These are phyloP conservation scores for Drosophila busckii DNA, from an alignment of 1,140 invertebrate species.

Conservation along the genomic window DNA sequence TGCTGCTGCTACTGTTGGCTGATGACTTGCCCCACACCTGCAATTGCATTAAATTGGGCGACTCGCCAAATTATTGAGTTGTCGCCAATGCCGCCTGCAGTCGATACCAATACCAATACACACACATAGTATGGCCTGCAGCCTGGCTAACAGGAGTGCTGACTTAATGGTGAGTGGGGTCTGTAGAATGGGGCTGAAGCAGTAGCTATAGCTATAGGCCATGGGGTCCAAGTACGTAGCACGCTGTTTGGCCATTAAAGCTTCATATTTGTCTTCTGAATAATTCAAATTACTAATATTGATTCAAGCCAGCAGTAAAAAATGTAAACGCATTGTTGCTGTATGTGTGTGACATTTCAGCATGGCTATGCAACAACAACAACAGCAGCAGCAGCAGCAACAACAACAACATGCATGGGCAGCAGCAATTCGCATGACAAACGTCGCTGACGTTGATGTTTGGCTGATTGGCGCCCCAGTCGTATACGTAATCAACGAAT, in stretches of 20 bases:
- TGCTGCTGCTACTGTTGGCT: conserved; percentile 13
- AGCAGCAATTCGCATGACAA: conserved; percentile 51
- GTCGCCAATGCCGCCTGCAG: conserved; percentile 45
- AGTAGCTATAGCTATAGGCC: not conserved
- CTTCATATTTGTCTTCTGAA: conserved; percentile 79
- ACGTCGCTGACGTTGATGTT: conserved; percentile 65
- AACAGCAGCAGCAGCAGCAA: conserved; percentile 30
- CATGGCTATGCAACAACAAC: conserved; percentile 41
- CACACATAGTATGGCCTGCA: conserved; percentile 53
- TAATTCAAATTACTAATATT: conserved; percentile 79
- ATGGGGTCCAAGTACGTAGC: conserved; percentile 30
- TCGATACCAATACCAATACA: conserved; percentile 29
- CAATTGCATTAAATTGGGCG: conserved; percentile 67
- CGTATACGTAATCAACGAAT: conserved; percentile 77
- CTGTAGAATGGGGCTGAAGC: not conserved
- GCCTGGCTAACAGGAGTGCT: conserved; percentile 16
- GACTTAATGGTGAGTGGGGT: not conserved
- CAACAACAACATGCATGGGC: conserved; percentile 22
- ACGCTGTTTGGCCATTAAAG: conserved; percentile 79
- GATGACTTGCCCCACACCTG: conserved; percentile 30
- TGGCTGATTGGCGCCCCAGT: conserved; percentile 74
- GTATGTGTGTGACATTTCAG: conserved; percentile 38
- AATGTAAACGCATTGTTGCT: conserved; percentile 61
- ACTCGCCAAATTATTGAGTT: conserved; percentile 75
- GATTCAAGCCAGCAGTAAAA: conserved; percentile 71